Base-by-base conservation (phyloP, 2,888 invertebrate genomes). In the Drosophila imparisetae region DNA sequence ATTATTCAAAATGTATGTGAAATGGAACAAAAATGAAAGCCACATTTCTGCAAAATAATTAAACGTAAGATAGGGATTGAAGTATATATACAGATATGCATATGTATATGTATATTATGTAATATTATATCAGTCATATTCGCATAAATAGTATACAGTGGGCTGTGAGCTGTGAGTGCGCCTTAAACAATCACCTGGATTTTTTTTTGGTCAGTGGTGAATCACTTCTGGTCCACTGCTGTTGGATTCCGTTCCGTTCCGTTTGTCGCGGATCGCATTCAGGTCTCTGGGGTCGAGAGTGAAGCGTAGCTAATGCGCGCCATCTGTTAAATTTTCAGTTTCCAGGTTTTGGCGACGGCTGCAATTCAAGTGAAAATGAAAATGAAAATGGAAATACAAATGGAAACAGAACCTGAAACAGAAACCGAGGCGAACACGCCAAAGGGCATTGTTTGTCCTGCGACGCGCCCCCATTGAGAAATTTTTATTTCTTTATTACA, bases 251-350 rank as follows among this genome's bases (percentile, higher is more conserved):
- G 50, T 13, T 34, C 18, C 34, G 36, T 40, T 27, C 30, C 49
- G 29, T 50, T 53, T 53, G 63, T 64, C 61, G 75, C 63, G 57
- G 34, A 29, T 63, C 65, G 29, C 48, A 24, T 24, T 45, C 24
- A 24, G 24, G 24, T 66, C 85, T 83, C 84, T 72, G 75, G 85
- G 83, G 82, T 65, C 75, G 79, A 80, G 77, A 80, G 71, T 75
- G 86, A 86, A 77, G 86, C 86, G 86, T 81, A 77, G 74, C 89
- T 90, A 90, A 89, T 89, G 73, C 78, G 89, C 75, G 80, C 80
- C 89, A 89, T 89, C 90, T 89, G 89, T 90, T 89, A 77, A 87
- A 83, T 84, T 87, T 90, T 85, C 77, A 78, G 83, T 78, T 80
- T 68, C 54, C 73, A 79, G 73, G 69, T 73, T 63, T 65, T 69